Base-by-base conservation (phyloP, 2,797 vertebrate species). In the Mycteria americana region DNA sequence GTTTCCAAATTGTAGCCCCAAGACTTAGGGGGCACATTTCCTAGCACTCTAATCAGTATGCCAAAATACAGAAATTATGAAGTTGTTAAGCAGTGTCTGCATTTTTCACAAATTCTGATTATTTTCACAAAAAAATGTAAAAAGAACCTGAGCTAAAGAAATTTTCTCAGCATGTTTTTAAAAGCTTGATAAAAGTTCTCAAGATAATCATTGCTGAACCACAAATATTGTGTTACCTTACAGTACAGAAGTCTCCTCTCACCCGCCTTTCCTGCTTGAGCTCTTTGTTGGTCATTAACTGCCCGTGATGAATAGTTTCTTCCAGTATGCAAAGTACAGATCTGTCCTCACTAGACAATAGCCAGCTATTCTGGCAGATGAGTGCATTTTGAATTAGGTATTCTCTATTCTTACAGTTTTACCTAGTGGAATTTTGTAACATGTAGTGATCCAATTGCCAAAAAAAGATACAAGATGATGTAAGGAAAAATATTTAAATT, bases 261-360 rank as follows among this genome's bases (percentile, higher is more conserved):
- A 72, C 54, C 28, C 6, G 1, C 87, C 69, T 84, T 97, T 96
- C 82, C 93, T 95, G 85, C 73, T 31, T 30, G n/a, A 86, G 76
- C 23, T 69, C 28, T 77, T 64, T 88, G 78, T 17, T 92, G 89
- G 59, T 78, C 79, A 73, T 91, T 94, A 85, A 84, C 80, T 53
- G 88, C 64, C 62, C 11, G 3, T 51, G 73, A 81, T 91, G 85
- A 93, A 81, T 80, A 93, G 46, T 62, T 95, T 63, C 79, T 88
- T 95, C 93, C 87, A 85, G 85, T 92, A 94, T 88, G 79, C 92
- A 69, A 78, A 62, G 64, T 88, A 65, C 85, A 89, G 64, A 88
- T 89, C 95, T 93, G 82, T 89, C 73, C 79, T 93, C 76, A 69
- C 31, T n/a, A 81, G 89, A 96, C 85, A 92, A 93, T 63, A 91